Evolutionary conservation across 2,113 vertebrate genomes (phyloP).

Genomic region (Lamprotornis superbus): DNA sequence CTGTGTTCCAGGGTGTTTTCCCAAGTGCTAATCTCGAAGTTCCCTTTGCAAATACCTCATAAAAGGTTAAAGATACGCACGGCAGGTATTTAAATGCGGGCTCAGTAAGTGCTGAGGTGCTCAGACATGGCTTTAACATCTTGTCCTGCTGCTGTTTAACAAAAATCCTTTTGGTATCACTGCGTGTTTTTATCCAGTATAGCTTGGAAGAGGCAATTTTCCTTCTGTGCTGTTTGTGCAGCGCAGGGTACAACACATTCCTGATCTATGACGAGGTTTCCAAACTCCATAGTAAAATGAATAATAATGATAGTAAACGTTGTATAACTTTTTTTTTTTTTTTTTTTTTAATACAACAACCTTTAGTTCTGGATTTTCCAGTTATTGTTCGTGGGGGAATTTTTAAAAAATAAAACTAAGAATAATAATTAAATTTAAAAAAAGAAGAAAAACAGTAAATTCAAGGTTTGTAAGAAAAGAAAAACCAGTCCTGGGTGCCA

Average conservation of each 20-base stretch:
- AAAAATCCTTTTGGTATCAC: background rate
- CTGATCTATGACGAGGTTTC: conserved; percentile 18
- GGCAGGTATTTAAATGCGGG: background rate
- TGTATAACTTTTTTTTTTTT: background rate
- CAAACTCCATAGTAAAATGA: conserved; percentile 17
- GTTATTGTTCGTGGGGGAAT: background rate
- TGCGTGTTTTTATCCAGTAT: accelerated
- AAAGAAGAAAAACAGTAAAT: background rate
- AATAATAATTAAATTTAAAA: background rate
- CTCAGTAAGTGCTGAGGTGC: background rate
- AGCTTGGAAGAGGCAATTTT: background rate
- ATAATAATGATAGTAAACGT: conserved; percentile 41
- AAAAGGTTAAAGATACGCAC: background rate
- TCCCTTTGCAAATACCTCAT: background rate
- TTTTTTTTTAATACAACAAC: background rate
- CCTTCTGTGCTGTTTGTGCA: conserved; percentile 19
- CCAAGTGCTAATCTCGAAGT: background rate
- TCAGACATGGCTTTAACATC: background rate
- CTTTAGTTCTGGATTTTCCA: background rate
- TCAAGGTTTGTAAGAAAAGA: background rate
- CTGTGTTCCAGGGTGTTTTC: background rate
- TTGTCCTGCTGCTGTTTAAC: background rate
- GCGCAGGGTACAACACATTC: conserved; percentile 26
- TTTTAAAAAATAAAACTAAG: background rate
- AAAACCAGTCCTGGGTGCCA: background rate